A percentile compares a stretch with the other conserved stretches of the same genome.
These are phyloP conservation scores for Ciconia nigra DNA, from an alignment of 2,797 vertebrate species.

Conservation along the genomic window DNA sequence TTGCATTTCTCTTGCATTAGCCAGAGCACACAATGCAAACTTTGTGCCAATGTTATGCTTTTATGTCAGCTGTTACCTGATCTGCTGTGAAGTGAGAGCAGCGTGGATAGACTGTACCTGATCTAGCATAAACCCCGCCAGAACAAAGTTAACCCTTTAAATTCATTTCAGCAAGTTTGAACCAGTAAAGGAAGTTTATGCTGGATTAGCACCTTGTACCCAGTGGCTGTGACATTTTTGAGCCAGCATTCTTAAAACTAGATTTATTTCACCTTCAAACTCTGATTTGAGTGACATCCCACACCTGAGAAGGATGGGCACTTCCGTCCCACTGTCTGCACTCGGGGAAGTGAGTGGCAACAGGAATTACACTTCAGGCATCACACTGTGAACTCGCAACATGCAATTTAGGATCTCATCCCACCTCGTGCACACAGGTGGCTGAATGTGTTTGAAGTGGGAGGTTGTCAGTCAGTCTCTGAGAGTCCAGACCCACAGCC, in stretches of 20 bases:
- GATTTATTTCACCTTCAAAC: not conserved
- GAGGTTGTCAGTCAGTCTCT: not conserved
- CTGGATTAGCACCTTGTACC: not conserved
- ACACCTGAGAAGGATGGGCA: not conserved
- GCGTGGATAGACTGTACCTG: not conserved
- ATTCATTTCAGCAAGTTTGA: not conserved
- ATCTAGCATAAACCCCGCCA: not conserved
- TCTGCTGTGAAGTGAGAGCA: not conserved
- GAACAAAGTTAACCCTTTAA: not conserved
- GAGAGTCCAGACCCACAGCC: not conserved
- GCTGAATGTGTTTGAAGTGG: not conserved
- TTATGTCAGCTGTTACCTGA: not conserved
- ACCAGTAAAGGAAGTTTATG: not conserved
- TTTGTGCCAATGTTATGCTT: not conserved
- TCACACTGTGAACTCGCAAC: rapidly evolving
- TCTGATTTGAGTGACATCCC: not conserved
- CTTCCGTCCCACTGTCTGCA: rapidly evolving
- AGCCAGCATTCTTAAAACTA: not conserved
- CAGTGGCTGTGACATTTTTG: not conserved
- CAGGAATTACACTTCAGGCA: not conserved
- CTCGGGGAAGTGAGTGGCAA: rapidly evolving
- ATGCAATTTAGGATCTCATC: not conserved
- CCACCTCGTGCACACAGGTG: rapidly evolving
- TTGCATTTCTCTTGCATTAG: not conserved
- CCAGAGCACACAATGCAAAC: not conserved